Evolutionary conservation across 1,140 invertebrate species (phyloP).

Genomic region (Drosophila baimaii): DNA sequence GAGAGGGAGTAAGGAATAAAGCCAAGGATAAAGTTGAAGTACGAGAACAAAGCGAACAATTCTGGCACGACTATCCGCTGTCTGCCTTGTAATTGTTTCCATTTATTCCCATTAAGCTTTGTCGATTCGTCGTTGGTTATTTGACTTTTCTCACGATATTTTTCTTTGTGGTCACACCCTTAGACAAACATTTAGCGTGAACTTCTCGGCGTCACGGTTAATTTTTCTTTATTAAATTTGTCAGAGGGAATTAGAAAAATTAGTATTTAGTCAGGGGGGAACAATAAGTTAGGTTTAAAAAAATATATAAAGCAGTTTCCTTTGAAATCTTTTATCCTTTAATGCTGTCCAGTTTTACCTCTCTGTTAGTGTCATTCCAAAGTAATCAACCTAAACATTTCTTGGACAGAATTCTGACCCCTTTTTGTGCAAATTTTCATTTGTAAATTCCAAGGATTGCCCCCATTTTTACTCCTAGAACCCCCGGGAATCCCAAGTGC

Average conservation of each 20-base stretch:
- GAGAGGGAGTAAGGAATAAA: constrained; percentile 1
- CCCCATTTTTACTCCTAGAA: background rate
- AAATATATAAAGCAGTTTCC: too few relatives aligned
- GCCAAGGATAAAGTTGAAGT: constrained; percentile 49
- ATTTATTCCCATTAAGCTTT: constrained; percentile 67
- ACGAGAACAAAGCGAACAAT: constrained; percentile 33
- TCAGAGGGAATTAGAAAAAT: background rate
- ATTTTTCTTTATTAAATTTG: constrained; percentile 36
- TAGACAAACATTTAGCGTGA: constrained; percentile 10
- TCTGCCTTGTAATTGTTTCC: constrained; percentile 65
- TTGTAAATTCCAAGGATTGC: constrained; percentile 51
- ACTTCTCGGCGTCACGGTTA: constrained; percentile 3
- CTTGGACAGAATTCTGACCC: background rate
- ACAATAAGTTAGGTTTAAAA: too few relatives aligned
- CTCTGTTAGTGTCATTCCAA: constrained; percentile 5
- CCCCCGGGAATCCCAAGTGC: background rate
- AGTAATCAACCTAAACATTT: constrained; percentile 5
- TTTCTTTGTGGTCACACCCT: background rate
- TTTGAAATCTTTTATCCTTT: too few relatives aligned
- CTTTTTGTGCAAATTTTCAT: constrained; percentile 49
- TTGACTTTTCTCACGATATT: constrained; percentile 52
- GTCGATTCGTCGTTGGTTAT: constrained; percentile 45
- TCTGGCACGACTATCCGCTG: constrained; percentile 19
- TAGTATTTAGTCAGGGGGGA: background rate
- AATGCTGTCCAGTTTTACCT: background rate